These are phyloP conservation scores for Anolis carolinensis DNA, from an alignment of 2,113 vertebrate genomes.

Conservation along the genomic window DNA sequence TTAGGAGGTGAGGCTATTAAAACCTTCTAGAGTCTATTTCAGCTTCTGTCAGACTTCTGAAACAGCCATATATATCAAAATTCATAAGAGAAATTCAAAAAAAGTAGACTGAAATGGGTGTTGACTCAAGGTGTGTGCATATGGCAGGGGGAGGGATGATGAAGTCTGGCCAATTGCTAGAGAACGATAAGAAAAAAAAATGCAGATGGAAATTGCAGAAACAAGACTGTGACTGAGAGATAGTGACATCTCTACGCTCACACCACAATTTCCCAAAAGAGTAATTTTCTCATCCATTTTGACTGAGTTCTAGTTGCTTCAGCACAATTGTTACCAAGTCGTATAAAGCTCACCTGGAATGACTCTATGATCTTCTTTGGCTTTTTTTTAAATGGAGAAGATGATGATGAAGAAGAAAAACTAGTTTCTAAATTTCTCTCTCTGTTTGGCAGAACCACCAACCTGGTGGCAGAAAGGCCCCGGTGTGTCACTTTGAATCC, in stretches of 20 bases:
- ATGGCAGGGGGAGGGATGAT: too few species aligned
- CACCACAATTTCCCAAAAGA: background rate
- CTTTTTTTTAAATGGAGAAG: background rate
- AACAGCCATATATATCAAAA: too few species aligned
- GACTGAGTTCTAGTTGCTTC: background rate
- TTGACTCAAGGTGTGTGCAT: too few species aligned
- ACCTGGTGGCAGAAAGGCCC: background rate
- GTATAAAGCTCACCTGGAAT: background rate
- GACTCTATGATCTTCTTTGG: background rate
- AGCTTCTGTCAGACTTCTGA: background rate
- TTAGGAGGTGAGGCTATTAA: too few species aligned
- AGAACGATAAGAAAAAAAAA: too few species aligned
- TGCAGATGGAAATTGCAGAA: too few species aligned
- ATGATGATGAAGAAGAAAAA: too few species aligned
- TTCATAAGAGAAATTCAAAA: too few species aligned
- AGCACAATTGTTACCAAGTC: background rate
- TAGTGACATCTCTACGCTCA: too few species aligned
- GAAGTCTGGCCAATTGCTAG: too few species aligned
- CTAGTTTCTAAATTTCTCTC: background rate
- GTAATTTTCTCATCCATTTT: background rate
- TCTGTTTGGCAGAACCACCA: fast-evolving
- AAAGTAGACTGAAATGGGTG: too few species aligned
- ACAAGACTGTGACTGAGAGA: too few species aligned
- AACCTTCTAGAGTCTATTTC: background rate
- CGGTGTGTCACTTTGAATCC: background rate